Percentiles rank a stretch among this genome's conserved stretches.
These are phyloP conservation scores for Gila orcuttii DNA, from an alignment of 2,113 vertebrate genomes.

Conservation along the genomic window DNA sequence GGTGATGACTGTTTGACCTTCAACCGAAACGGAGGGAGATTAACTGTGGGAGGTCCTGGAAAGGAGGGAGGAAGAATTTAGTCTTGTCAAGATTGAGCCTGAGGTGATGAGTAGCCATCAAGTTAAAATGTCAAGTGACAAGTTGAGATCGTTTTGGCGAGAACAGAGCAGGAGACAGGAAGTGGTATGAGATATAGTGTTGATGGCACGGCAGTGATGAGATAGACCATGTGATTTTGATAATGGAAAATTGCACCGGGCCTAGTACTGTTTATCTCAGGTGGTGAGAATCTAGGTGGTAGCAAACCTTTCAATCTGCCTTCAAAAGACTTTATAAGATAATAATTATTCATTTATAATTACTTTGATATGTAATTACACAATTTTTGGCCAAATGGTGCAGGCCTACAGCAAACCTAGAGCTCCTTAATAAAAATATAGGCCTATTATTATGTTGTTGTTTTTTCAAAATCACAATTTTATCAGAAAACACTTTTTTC, in stretches of 20 bases:
- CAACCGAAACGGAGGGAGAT: background rate
- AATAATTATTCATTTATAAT: background rate
- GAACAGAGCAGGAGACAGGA: background rate
- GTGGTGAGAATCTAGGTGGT: background rate
- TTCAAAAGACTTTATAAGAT: background rate
- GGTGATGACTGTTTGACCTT: background rate
- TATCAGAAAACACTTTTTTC: background rate
- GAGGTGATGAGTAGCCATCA: conserved; percentile 17
- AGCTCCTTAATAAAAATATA: background rate
- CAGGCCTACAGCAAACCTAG: background rate
- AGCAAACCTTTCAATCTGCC: background rate
- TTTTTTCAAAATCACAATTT: too few species aligned
- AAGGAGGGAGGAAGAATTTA: background rate
- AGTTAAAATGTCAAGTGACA: conserved; percentile 35
- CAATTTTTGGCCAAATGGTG: background rate
- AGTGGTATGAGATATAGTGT: background rate
- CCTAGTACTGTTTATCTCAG: background rate
- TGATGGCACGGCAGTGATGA: background rate
- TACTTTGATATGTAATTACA: background rate
- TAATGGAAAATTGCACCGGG: background rate
- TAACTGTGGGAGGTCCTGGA: conserved; percentile 2
- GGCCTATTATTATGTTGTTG: too few species aligned
- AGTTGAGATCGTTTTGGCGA: background rate
- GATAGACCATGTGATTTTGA: conserved; percentile 3
- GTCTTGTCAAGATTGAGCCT: background rate